Conservation (phyloP, 2,888 invertebrate genomes). For the Thereva unica region DNA sequence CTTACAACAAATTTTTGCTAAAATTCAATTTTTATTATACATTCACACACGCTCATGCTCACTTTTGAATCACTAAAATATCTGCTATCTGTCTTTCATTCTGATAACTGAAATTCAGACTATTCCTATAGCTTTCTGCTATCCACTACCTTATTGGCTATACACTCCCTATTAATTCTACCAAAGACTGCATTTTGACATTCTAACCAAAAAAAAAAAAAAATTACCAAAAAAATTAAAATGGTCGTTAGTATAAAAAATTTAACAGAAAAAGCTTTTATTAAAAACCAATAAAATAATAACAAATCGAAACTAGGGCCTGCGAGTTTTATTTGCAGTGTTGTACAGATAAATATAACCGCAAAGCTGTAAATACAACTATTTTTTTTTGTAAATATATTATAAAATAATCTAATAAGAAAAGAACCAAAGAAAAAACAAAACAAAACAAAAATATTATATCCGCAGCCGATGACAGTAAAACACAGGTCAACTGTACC, state of each 20-base stretch:
- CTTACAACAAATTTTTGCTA: background rate
- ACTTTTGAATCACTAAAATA: slow-evolving; percentile 45
- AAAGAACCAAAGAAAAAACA: slow-evolving; percentile 41
- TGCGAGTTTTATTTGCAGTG: slow-evolving; percentile 4
- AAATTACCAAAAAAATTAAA: too few species aligned
- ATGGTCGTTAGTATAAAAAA: slow-evolving; percentile 10
- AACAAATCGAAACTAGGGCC: background rate
- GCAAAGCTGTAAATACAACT: slow-evolving; percentile 20
- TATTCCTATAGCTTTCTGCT: slow-evolving; percentile 47
- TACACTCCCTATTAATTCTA: slow-evolving; percentile 41
- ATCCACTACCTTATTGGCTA: slow-evolving; percentile 47
- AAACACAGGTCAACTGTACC: slow-evolving; percentile 52
- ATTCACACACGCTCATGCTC: slow-evolving; percentile 61
- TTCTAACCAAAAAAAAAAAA: slow-evolving; percentile 14
- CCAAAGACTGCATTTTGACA: slow-evolving; percentile 39
- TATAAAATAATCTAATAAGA: slow-evolving; percentile 37
- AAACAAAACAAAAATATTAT: slow-evolving; percentile 37
- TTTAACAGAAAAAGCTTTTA: slow-evolving; percentile 5
- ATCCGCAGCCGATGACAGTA: slow-evolving; percentile 44
- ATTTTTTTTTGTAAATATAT: slow-evolving; percentile 26
- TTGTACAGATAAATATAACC: slow-evolving; percentile 23
- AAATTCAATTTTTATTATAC: slow-evolving; percentile 45
- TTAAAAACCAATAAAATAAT: slow-evolving; percentile 13
- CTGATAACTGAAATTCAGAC: slow-evolving; percentile 46
- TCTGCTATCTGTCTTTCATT: slow-evolving; percentile 42